Base-by-base conservation (phyloP, 2,797 vertebrate species). In the Smutsia gigantea region DNA sequence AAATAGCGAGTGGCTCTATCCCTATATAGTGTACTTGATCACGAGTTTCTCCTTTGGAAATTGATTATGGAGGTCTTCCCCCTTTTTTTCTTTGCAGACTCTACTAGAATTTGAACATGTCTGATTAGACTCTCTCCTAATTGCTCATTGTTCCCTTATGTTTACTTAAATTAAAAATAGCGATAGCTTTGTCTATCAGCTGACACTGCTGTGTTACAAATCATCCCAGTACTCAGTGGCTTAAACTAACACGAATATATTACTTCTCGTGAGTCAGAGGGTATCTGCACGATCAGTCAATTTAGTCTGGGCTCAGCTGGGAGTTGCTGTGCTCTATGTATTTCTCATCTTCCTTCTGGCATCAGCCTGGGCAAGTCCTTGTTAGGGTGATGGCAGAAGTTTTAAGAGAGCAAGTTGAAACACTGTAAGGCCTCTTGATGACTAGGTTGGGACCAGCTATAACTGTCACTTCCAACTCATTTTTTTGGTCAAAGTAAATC, bases 161-260 rank as follows among this genome's bases (percentile, higher is more conserved):
- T 89, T 84, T 88, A 90, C 21, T 46, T 61, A 27, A 17, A 87
- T 96, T 79, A 55, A 91, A 85, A 63, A 42, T 23, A 72, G 7
- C 31, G 8, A 34, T 66, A 29, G 17, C 12, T 79, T 53, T 87
- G 9, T 55, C 3, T 83, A 21, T 84, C 31, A 53, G 39, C 51
- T 66, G 66, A 14, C 64, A 63, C 79, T 74, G 64, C 86, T 68
- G 10, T 46, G 34, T 78, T 83, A 72, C 42, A 87, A 63, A 27
- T 71, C 10, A n/a, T 74, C 42, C 93, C 42, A 87, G 18, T 37
- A 49, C 7, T 34, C 1, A 27, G 78, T 86, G 37, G 53, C 77
- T 68, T 59, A 90, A 46, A 87, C 12, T 10, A 75, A 69, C 7
- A 66, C 63, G 68, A 17, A 42, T 81, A 63, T 59, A 27, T 75